Base-by-base conservation (phyloP, 2,888 invertebrate species). In the Pachymerium ferrugineum region DNA sequence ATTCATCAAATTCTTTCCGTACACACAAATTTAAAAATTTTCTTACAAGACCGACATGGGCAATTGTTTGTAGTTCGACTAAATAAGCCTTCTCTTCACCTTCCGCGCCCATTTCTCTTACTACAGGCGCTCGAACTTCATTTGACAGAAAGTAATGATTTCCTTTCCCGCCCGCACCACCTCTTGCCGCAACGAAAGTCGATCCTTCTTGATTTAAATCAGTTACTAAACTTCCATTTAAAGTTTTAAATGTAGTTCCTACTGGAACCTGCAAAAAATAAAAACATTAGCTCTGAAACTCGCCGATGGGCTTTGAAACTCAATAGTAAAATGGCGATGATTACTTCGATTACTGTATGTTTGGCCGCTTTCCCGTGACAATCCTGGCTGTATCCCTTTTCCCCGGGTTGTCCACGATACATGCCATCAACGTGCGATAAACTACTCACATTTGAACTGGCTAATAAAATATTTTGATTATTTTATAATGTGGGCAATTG, bases 111-210 rank as follows among this genome's bases (percentile, higher is more conserved):
- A 87, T 85, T 83, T 99, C 97, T 4, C 92, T 91, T 75, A 95
- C 86, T 77, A 88, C 85, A 0, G 99, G 98, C 0, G 92, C 84
- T 84, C 86, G 91, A 88, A 80, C 90, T 85, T 68, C 87, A 78
- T 92, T 89, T 0, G 91, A 89, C 22, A 90, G 86, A 82, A 97
- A 99, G 84, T 91, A 97, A 76, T 89, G 87, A 84, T 99, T 99
- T 0, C 99, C 99, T 80, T 91, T 90, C 0, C 99, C 99, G 0
- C 99, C 99, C 0, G 93, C 89, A 3, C 99, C 99, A 0, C 99
- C 99, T 76, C 96, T 85, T 12, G 98, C 96, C 8, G 92, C 97
- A 16, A 99, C 86, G 83, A 94, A 98, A 87, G 93, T 89, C 70
- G 90, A 84, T 3, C 89, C 90, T 35, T 86, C 85, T 73, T 84